Percentiles rank a stretch among this genome's conserved stretches.
phyloP scores from a whole-genome alignment of 2,888 invertebrate species.

The Sinhomidia bicolor region DNA sequence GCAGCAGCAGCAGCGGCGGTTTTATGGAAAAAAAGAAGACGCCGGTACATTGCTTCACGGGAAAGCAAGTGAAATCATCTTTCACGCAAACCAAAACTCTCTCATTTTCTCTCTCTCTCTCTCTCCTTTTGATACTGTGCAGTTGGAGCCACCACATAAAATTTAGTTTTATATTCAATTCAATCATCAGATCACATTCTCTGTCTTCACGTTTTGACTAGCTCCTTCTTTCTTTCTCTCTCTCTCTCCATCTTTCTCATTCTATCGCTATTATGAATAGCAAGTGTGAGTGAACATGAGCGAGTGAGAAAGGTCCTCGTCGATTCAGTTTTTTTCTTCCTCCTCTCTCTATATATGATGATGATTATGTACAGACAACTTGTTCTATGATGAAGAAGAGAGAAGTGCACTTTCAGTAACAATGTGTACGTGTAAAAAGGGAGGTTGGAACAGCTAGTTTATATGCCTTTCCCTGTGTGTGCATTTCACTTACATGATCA shows the following conservation, averaged over 20 bases:
- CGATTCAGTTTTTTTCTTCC: slow-evolving; percentile 17
- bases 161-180: slow-evolving; percentile 34
- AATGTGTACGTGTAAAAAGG: slow-evolving; percentile 50
- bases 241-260: slow-evolving; percentile 15
- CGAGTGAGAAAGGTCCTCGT: slow-evolving; percentile 37
- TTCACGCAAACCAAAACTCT: slow-evolving; percentile 50
- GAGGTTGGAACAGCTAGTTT: slow-evolving; percentile 56
- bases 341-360: too few relatives aligned
- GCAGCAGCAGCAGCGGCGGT: too few relatives aligned
- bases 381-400: slow-evolving; percentile 40
- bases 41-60: not conserved
- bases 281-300: slow-evolving; percentile 29
- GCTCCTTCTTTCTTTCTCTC: not conserved
- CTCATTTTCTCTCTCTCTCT: not conserved
- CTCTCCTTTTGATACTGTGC: not conserved
- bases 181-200: slow-evolving; percentile 44
- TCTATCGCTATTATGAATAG: slow-evolving; percentile 33
- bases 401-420: slow-evolving; percentile 59
- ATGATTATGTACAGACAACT: not conserved
- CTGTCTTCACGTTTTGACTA: too few relatives aligned
- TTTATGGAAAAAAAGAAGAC: too few relatives aligned
- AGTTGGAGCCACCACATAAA: slow-evolving; percentile 21
- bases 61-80: slow-evolving; percentile 62
- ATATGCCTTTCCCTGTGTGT: slow-evolving; percentile 36
- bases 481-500: slow-evolving; percentile 55